Percentiles rank a stretch among this genome's conserved stretches.
phyloP scores from a whole-genome alignment of 2,797 vertebrate species.

The Oophaga sylvatica region DNA sequence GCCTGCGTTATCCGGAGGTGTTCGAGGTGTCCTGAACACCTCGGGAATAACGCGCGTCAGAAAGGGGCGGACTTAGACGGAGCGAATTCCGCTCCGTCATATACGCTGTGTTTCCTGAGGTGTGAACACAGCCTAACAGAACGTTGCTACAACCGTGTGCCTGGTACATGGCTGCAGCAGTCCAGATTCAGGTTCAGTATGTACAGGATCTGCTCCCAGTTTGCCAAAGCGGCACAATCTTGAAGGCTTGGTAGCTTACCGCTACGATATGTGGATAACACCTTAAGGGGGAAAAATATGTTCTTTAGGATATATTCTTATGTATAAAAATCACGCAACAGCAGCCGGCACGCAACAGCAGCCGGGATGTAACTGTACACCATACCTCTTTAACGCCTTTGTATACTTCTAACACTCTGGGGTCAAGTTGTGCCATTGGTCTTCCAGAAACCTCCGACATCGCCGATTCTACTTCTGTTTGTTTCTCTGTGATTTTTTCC shows the following conservation, averaged over 20 bases:
- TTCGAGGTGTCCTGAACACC: no score
- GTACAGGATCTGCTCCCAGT: slow-evolving; percentile 98
- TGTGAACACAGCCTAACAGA: no score
- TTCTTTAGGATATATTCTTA: neutral
- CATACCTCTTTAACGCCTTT: slow-evolving; percentile 89
- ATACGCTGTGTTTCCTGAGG: no score
- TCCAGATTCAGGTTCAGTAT: slow-evolving; percentile 96
- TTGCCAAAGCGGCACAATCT: slow-evolving; percentile 95
- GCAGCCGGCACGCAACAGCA: neutral
- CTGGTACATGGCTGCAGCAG: slow-evolving; percentile 95
- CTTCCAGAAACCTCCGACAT: slow-evolving; percentile 89
- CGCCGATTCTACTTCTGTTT: slow-evolving; percentile 91
- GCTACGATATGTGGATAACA: slow-evolving; percentile 91
- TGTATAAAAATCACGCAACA: neutral
- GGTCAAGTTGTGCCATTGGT: slow-evolving; percentile 88
- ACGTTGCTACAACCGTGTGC: slow-evolving; percentile 82
- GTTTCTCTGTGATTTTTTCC: slow-evolving; percentile 98
- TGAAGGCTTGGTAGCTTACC: slow-evolving; percentile 97
- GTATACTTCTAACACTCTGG: slow-evolving; percentile 90
- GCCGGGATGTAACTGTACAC: neutral
- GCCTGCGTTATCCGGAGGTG: no score
- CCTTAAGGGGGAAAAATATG: slow-evolving; percentile 71
- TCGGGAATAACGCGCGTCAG: no score
- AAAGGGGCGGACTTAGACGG: no score
- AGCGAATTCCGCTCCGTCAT: no score